Evolutionary conservation across 1,140 invertebrate genomes (phyloP).

Genomic region (Teleopsis dalmanni): DNA sequence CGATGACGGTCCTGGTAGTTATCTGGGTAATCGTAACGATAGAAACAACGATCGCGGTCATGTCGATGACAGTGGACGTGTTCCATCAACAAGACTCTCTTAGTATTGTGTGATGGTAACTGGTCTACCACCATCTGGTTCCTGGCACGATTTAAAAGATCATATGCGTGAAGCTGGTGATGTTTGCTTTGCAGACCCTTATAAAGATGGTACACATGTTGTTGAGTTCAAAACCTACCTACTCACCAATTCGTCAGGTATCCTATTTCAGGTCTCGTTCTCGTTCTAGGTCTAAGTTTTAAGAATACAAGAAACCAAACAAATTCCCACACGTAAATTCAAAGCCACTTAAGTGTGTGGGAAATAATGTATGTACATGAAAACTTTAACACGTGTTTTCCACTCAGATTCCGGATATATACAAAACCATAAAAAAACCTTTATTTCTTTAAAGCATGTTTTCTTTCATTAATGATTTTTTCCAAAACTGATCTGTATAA

Average conservation of each 20-base stretch:
- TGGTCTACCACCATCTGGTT: constrained; percentile 79
- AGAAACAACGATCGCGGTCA: constrained; percentile 47
- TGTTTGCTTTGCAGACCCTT: constrained; percentile 97
- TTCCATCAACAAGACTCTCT: constrained; percentile 79
- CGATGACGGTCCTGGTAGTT: constrained; percentile 48
- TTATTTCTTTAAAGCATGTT: too few relatives aligned
- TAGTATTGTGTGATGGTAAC: constrained; percentile 91
- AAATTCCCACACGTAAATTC: too few relatives aligned
- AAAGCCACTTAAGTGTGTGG: too few relatives aligned
- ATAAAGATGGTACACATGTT: constrained; percentile 96
- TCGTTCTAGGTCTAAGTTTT: constrained; percentile 47
- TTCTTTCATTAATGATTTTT: too few relatives aligned
- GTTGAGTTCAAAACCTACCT: constrained; percentile 80
- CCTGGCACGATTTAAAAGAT: constrained; percentile 98
- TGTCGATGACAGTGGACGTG: constrained; percentile 46
- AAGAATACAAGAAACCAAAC: too few relatives aligned
- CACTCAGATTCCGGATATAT: too few relatives aligned
- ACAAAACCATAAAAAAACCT: too few relatives aligned
- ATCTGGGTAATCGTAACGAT: constrained; percentile 44
- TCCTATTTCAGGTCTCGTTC: constrained; percentile 72
- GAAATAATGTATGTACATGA: too few relatives aligned
- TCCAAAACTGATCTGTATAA: too few relatives aligned
- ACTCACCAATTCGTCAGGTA: constrained; percentile 75
- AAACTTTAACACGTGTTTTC: too few relatives aligned
- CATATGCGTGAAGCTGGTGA: constrained; percentile 99